Conservation (phyloP, 2,797 vertebrate genomes). For the Dromococcyx pavoninus region DNA sequence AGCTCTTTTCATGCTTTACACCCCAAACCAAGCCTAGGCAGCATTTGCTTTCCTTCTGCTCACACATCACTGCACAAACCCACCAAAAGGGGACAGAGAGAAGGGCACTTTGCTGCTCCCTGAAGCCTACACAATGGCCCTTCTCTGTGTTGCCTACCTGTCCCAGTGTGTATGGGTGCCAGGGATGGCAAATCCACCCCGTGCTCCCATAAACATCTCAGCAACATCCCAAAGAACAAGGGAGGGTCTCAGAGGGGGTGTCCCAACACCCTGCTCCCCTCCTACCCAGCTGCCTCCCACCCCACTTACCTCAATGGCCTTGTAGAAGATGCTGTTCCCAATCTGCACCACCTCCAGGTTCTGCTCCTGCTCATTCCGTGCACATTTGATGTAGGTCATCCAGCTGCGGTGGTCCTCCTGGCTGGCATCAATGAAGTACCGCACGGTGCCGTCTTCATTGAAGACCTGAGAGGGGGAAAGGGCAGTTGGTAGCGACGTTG, state of each 20-base stretch:
- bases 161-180: not conserved
- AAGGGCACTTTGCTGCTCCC: not conserved
- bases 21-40: not conserved
- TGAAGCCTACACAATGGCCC: accelerated
- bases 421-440: slow-evolving; percentile 95
- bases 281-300: accelerated
- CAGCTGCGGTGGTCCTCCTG: slow-evolving; percentile 98
- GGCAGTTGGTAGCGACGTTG: accelerated
- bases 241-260: not conserved
- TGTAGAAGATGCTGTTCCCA: slow-evolving; percentile 96
- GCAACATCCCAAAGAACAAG: not conserved
- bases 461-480: slow-evolving; percentile 82
- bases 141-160: not conserved
- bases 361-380: slow-evolving; percentile 95
- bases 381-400: slow-evolving; percentile 99
- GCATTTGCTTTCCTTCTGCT: not conserved
- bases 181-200: not conserved
- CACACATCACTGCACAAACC: not conserved
- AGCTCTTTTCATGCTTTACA: not conserved
- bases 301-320: slow-evolving; percentile 87
- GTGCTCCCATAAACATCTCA: not conserved
- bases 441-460: slow-evolving; percentile 91
- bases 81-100: not conserved
- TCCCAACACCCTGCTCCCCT: not conserved
- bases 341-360: slow-evolving; percentile 98